These are phyloP conservation scores for Chydorus sphaericus DNA, from an alignment of 2,888 invertebrate species.

Conservation along the genomic window DNA sequence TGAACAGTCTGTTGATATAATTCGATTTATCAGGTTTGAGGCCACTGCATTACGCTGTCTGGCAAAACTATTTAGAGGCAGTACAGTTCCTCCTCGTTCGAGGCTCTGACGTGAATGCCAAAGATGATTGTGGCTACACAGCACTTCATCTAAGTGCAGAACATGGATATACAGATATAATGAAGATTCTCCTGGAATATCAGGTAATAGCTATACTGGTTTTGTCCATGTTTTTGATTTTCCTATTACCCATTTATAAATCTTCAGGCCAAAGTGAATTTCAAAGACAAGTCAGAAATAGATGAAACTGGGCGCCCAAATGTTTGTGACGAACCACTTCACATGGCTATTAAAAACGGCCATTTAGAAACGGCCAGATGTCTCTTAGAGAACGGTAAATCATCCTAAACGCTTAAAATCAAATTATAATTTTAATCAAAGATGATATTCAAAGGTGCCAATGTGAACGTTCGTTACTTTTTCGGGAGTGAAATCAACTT, in stretches of 20 bases:
- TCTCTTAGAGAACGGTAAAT: constrained; percentile 61
- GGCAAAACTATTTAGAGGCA: constrained; percentile 61
- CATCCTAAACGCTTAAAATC: too few species aligned
- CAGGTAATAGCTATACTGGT: constrained; percentile 29
- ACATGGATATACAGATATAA: constrained; percentile 47
- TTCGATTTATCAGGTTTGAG: constrained; percentile 51
- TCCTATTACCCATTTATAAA: too few species aligned
- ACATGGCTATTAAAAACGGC: constrained; percentile 72
- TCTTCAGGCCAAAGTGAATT: constrained; percentile 5
- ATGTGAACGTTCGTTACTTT: constrained; percentile 75
- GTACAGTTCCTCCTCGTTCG: constrained; percentile 62
- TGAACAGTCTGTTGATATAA: not conserved
- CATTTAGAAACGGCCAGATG: constrained; percentile 48
- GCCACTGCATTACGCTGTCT: constrained; percentile 83
- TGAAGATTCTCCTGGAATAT: constrained; percentile 47
- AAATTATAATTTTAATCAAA: too few species aligned
- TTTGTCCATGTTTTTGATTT: too few species aligned
- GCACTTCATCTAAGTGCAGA: constrained; percentile 82
- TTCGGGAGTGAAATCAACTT: constrained; percentile 81
- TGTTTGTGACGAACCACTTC: constrained; percentile 63
- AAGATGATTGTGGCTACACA: constrained; percentile 81
- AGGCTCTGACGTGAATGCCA: constrained; percentile 65
- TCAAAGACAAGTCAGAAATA: not conserved
- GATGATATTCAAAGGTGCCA: too few species aligned
- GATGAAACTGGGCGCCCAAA: not conserved